Evolutionary conservation across 1,140 invertebrate species (phyloP).

Genomic region (Polyergus mexicanus): DNA sequence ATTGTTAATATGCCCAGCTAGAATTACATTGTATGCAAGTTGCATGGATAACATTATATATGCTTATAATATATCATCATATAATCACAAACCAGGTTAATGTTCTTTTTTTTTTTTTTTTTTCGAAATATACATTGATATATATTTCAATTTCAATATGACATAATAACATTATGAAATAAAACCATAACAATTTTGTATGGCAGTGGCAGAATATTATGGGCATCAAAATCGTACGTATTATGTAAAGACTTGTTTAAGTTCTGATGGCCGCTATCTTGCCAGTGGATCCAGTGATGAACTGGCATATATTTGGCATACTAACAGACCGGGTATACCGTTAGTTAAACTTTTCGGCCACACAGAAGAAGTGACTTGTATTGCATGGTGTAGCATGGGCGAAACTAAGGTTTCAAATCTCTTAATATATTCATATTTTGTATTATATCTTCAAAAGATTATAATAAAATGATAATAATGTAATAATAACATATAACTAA

Average conservation of each 20-base stretch:
- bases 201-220: conserved; percentile 82
- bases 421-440: background rate
- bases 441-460: too few relatives aligned
- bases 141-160: background rate
- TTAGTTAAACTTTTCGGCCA: conserved; percentile 91
- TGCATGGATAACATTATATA: conserved; percentile 95
- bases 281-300: conserved; percentile 94
- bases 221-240: conserved; percentile 93
- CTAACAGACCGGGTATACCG: conserved; percentile 88
- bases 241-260: conserved; percentile 93
- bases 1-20: conserved; percentile 90
- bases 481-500: too few relatives aligned
- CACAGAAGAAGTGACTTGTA: conserved; percentile 93
- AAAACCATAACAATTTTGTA: conserved; percentile 18
- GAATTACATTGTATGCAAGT: conserved; percentile 92
- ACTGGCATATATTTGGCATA: conserved; percentile 94
- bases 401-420: conserved; percentile 84
- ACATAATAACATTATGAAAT: background rate
- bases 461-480: too few relatives aligned
- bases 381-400: conserved; percentile 90
- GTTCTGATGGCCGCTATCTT: conserved; percentile 92
- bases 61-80: conserved; percentile 92
- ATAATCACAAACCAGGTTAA: conserved; percentile 89
- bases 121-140: background rate
- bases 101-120: background rate